phyloP scores from a whole-genome alignment of 2,113 vertebrate genomes.

The Suncus etruscus region DNA sequence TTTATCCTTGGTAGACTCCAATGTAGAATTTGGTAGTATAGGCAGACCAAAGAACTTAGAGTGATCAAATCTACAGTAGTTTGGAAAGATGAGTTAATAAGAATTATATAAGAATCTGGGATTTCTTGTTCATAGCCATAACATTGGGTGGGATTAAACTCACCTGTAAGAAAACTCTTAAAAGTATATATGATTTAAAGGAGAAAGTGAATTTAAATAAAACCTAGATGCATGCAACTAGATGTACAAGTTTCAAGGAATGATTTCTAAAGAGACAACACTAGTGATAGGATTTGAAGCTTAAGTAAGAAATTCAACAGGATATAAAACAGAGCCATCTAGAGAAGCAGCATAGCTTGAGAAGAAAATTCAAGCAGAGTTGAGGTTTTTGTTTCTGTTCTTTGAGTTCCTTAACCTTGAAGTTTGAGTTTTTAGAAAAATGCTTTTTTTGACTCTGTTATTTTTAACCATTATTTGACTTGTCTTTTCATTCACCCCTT shows the following conservation, averaged over 20 bases:
- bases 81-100: not conserved
- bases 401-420: not conserved
- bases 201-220: not conserved
- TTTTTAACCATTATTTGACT: not conserved
- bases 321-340: not conserved
- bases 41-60: not conserved
- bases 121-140: not conserved
- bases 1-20: not conserved
- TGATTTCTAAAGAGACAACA: not conserved
- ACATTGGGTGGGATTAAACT: not conserved
- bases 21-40: not conserved
- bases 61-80: not conserved
- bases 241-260: not conserved
- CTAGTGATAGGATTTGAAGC: not conserved
- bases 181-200: not conserved
- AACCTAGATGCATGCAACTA: not conserved
- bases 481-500: not conserved
- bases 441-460: not conserved
- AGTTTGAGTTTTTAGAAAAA: constrained; percentile 1
- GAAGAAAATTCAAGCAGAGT: not conserved
- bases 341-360: no score
- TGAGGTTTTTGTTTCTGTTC: not conserved
- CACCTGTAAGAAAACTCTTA: not conserved
- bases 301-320: not conserved
- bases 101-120: not conserved